Evolutionary conservation across 1,140 invertebrate species (phyloP), one percentile per base, ranked within the genome.

Genomic region (Cataglyphis hispanica): DNA sequence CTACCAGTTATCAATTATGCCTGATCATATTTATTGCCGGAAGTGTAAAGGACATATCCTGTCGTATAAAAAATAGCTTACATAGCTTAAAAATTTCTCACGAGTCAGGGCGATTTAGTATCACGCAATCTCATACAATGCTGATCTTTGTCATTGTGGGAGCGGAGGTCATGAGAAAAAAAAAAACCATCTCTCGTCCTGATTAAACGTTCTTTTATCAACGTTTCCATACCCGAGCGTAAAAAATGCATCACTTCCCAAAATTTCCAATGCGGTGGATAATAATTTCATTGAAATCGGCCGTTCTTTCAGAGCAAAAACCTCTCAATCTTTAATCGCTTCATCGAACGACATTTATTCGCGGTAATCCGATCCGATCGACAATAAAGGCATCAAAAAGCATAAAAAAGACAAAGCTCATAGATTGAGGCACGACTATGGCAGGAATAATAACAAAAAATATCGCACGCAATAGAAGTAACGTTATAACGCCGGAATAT

Each of bases 221-320:
- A 40, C 19, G 2, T 1, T 78, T n/a, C 7, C 13, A 8, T 19
- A 22, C 16, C 25, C 31, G 10, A 8, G 43, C 37, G 3, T 11
- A 50, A 50, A 50, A 50, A 77, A 72, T 25, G 31, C 13, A 40
- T 34, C 25, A 19, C 13, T 64, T 37, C 11, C 50, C 60, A 67
- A 80, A 80, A 86, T 78, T 67, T 69, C 8, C 75, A 80, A 22
- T n/a, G 25, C 6, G 6, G 11, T 31, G 40, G 25, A 77, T 64
- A 61, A 80, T 69, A 80, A 86, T 75, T 67, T 87, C 64, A 85
- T 75, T 13, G 8, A 50, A 43, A 16, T 22, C 8, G 40, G 16
- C n/a, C 13, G 13, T 50, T 1, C 46, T 56, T 66, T 85, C 64
- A 34, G 11, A 46, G 50, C 50, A 4, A 22, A 40, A 27, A 11